A percentile compares a stretch with the other conserved stretches of the same genome.
phyloP scores from a whole-genome alignment of 2,797 vertebrate species.

The Periophthalmus magnuspinnatus region DNA sequence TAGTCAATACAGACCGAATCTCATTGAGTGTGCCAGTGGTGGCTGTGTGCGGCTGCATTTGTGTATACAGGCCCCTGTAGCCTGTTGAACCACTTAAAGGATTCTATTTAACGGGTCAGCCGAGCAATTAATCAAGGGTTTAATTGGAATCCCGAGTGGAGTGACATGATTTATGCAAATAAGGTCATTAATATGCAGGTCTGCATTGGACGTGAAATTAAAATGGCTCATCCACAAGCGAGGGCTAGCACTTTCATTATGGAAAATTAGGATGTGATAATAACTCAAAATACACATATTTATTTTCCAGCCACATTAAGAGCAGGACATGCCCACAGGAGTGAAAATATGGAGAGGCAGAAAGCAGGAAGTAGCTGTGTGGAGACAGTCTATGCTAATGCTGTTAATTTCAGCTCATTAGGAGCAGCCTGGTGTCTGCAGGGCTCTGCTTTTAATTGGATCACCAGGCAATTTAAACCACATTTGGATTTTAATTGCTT shows the following conservation, averaged over 20 bases:
- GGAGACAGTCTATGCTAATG: conserved; percentile 54
- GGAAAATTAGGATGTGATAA: conserved; percentile 74
- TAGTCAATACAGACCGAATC: conserved; percentile 45
- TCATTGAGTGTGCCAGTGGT: conserved; percentile 22
- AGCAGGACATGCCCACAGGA: conserved; percentile 63
- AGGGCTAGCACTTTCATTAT: conserved; percentile 72
- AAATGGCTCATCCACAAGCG: conserved; percentile 69
- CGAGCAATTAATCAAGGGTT: conserved; percentile 80
- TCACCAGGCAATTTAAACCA: conserved; percentile 67
- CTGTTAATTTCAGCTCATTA: conserved; percentile 73
- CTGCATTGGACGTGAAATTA: conserved; percentile 70
- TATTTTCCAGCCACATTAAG: conserved; percentile 66
- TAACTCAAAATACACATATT: conserved; percentile 80
- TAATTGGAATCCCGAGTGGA: conserved; percentile 80
- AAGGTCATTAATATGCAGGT: conserved; percentile 77
- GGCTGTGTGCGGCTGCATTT: conserved; percentile 21
- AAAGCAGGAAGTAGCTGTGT: conserved; percentile 37
- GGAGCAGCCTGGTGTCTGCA: conserved; percentile 66
- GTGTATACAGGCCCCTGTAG: conserved; percentile 70
- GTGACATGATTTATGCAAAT: conserved; percentile 83
- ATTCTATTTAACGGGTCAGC: conserved; percentile 79
- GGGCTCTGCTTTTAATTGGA: conserved; percentile 75
- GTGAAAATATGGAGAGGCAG: conserved; percentile 53
- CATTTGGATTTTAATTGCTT: conserved; percentile 56
- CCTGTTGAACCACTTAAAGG: conserved; percentile 80